These are phyloP conservation scores for Psilanteris sp. DNA, from an alignment of 1,140 invertebrate species.

Conservation along the genomic window DNA sequence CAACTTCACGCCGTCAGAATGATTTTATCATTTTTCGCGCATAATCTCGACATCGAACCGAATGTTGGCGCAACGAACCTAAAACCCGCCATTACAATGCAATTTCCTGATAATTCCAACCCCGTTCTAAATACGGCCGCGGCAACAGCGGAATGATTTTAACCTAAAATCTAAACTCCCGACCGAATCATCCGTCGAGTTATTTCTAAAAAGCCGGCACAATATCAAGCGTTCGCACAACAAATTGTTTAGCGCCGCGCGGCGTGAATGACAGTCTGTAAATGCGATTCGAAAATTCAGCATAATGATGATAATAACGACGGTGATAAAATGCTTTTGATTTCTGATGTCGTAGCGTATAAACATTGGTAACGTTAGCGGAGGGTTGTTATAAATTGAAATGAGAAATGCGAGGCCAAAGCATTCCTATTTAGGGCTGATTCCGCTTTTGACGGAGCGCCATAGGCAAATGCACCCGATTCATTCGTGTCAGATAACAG, in stretches of 20 bases:
- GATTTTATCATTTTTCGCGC: too few species aligned
- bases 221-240: background rate
- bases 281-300: background rate
- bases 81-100: too few species aligned
- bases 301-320: background rate
- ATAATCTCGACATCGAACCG: too few species aligned
- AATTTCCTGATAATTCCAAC: too few species aligned
- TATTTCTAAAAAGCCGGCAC: too few species aligned
- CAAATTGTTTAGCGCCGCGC: background rate
- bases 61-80: too few species aligned
- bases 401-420: constrained; percentile 44
- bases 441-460: constrained; percentile 49
- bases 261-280: background rate
- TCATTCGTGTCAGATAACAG: constrained; percentile 60
- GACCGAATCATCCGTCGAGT: too few species aligned
- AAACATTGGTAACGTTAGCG: constrained; percentile 34
- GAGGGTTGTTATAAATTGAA: constrained; percentile 49
- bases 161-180: too few species aligned
- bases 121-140: too few species aligned
- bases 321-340: constrained; percentile 44
- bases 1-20: too few species aligned
- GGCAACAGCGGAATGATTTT: too few species aligned
- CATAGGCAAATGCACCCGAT: constrained; percentile 46
- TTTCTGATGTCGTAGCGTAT: constrained; percentile 19
- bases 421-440: constrained; percentile 51